A percentile compares a stretch with the other conserved stretches of the same genome.
Conservation (phyloP, 2,113 vertebrate species). For the Rhadina sibilatrix region DNA sequence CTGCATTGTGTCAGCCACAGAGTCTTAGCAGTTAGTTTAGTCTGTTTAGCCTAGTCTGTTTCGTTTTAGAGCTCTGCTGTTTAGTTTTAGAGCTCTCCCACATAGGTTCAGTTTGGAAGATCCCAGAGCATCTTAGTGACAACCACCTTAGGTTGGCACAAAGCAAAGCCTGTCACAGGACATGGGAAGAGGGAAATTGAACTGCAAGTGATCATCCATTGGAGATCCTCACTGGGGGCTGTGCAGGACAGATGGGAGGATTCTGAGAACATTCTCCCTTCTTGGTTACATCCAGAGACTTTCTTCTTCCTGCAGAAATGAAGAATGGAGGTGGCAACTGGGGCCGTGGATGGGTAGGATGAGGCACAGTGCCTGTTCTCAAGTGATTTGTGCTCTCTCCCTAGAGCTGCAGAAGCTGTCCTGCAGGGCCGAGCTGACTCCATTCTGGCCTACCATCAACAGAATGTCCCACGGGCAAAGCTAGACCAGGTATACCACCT, state of each 20-base stretch:
- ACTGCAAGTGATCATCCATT: not conserved
- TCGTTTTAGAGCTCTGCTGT: not conserved
- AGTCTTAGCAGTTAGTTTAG: not conserved
- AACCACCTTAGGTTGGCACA: not conserved
- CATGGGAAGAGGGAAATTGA: not conserved
- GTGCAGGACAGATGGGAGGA: not conserved
- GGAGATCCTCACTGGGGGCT: not conserved
- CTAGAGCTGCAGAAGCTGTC: constrained; percentile 93
- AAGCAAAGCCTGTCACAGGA: not conserved
- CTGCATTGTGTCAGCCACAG: accelerated
- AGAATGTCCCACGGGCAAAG: constrained; percentile 90
- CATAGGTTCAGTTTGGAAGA: not conserved
- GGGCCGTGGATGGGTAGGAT: not conserved
- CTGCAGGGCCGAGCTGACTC: constrained; percentile 92
- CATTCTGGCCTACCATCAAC: constrained; percentile 94
- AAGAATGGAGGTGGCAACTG: not conserved
- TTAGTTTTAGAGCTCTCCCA: not conserved
- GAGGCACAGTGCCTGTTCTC: not conserved
- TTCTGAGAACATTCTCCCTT: not conserved
- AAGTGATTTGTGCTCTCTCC: constrained; percentile 9
- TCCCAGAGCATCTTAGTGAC: not conserved
- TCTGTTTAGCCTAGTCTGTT: not conserved
- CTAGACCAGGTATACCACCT: constrained; percentile 84
- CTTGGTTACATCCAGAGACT: not conserved
- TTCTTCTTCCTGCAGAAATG: not conserved